phyloP scores from a whole-genome alignment of 2,888 invertebrate genomes.

The Spicauda simplicius region DNA sequence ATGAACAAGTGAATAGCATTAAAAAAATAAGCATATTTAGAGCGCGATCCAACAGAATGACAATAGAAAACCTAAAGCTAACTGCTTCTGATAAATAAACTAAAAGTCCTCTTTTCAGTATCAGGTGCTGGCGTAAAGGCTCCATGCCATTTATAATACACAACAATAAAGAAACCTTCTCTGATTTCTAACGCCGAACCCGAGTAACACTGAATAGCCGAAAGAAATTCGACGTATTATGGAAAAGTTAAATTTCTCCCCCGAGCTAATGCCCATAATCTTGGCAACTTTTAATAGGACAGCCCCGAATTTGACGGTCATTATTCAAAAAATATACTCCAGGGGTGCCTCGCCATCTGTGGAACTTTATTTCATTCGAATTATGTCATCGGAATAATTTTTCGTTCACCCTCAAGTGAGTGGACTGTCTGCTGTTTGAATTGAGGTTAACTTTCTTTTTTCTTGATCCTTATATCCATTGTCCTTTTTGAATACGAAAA shows the following conservation, averaged over 20 bases:
- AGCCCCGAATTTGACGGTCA: slow-evolving; percentile 75
- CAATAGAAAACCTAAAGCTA: slow-evolving; percentile 29
- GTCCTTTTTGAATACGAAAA: slow-evolving; percentile 17
- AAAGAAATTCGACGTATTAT: slow-evolving; percentile 62
- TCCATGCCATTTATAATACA: slow-evolving; percentile 34
- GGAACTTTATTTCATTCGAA: slow-evolving; percentile 67
- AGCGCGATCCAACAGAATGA: slow-evolving; percentile 16
- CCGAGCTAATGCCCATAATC: slow-evolving; percentile 80
- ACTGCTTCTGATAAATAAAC: slow-evolving; percentile 34
- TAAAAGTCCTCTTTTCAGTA: slow-evolving; percentile 23
- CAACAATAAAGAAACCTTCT: slow-evolving; percentile 35
- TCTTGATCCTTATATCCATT: slow-evolving; percentile 29
- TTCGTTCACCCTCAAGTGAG: slow-evolving; percentile 31
- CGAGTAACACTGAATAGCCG: slow-evolving; percentile 45
- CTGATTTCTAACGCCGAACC: slow-evolving; percentile 47
- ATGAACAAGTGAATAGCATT: not conserved
- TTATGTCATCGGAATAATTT: slow-evolving; percentile 54
- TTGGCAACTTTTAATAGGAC: slow-evolving; percentile 82
- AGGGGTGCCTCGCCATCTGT: slow-evolving; percentile 64
- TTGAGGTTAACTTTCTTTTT: slow-evolving; percentile 32
- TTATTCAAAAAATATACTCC: slow-evolving; percentile 78
- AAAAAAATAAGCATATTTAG: too few relatives aligned
- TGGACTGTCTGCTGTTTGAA: slow-evolving; percentile 34
- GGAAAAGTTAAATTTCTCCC: slow-evolving; percentile 73
- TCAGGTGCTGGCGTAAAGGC: slow-evolving; percentile 34